Evolutionary conservation across 2,797 vertebrate species (phyloP), one percentile per base, ranked within the genome.

Genomic region (Enteromius mattozi): DNA sequence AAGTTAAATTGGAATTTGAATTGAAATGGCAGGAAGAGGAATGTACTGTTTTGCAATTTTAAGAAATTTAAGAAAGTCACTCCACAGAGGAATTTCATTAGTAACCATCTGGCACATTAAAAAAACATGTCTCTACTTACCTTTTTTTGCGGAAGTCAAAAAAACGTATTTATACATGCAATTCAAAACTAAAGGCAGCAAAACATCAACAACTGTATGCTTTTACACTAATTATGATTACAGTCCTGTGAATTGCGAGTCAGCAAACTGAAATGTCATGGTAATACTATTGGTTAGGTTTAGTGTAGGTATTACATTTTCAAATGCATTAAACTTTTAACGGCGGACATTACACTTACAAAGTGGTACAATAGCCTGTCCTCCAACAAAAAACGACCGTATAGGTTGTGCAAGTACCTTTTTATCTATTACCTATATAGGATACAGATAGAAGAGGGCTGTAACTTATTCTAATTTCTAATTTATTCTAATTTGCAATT

Each of bases 1-100:
- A 61, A 77, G 54, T 61, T 77, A 35, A 76, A 45, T 45, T n/a
- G 4, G 10, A 63, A 61, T 47, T 71, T 27, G 69, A 74, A 51
- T 74, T 51, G 71, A 17, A 56, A 24, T 77, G 74, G 37, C 51
- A 77, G 33, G 74, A 59, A 40, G 51, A 76, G 33, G 3, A 37
- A 40, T 56, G 21, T 16, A 56, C 74, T 37, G 33, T 16, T 24
- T 37, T 56, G 33, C 27, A 74, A 33, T 51, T 35, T 2, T 10
- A 51, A 74, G 24, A n/a, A 54, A 76, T 56, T 76, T 37, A 24
- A 21, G 1, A 24, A 40, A 76, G 54, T 27, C 54, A 77, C n/a
- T 77, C 54, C 8, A 40, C 21, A 3, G 35, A 27, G 21, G 13
- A 59, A 77, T 77, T 40, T 42, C n/a, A 77, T 61, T 42, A 17